Percentiles rank a stretch among this genome's conserved stretches.
phyloP scores from a whole-genome alignment of 2,113 vertebrate species.

The Baryphthengus martii region DNA sequence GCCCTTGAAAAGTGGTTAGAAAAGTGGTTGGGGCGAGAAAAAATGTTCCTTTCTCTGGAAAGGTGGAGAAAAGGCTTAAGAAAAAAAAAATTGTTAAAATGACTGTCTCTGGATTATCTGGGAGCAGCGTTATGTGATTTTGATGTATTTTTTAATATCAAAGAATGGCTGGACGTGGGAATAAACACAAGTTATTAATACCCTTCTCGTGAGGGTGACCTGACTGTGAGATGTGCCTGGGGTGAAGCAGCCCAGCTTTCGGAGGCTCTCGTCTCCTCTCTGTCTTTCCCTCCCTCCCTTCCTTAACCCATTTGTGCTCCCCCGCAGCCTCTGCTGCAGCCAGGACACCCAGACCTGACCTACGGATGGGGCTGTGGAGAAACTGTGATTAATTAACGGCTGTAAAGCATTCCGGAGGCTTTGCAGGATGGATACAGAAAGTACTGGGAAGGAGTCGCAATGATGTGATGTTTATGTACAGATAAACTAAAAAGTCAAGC shows the following conservation, averaged over 20 bases:
- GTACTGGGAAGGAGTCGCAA: background rate
- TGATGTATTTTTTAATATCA: conserved; percentile 45
- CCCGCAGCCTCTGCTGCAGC: background rate
- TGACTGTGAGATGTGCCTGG: background rate
- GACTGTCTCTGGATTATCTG: background rate
- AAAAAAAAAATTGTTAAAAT: background rate
- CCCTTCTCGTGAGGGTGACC: background rate
- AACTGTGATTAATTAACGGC: background rate
- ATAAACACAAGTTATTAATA: conserved; percentile 26
- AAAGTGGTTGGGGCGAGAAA: background rate
- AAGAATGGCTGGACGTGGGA: background rate
- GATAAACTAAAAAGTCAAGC: background rate
- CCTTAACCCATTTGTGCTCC: background rate
- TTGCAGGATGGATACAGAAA: background rate
- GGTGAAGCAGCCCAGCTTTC: background rate
- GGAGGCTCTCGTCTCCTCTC: background rate
- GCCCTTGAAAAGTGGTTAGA: background rate
- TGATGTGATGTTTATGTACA: background rate
- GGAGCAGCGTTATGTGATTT: background rate
- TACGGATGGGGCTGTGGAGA: background rate
- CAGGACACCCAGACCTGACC: background rate
- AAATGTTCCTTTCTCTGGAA: background rate
- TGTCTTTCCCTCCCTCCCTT: background rate
- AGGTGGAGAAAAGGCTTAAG: background rate
- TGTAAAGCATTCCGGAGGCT: background rate